phyloP scores from a whole-genome alignment of 2,888 invertebrate species.

The Coelogynopora nodosa region DNA sequence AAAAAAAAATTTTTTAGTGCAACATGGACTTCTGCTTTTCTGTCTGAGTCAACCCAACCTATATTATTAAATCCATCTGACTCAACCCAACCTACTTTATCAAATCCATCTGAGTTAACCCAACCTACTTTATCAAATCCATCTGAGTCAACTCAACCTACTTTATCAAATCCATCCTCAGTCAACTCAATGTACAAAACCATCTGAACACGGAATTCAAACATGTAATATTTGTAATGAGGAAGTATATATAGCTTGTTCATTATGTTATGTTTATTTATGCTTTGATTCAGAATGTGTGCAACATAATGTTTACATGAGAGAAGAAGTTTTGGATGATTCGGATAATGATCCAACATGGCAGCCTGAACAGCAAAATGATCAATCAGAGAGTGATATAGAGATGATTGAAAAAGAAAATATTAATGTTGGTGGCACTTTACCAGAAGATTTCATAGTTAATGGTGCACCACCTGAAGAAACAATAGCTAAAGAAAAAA shows the following conservation, averaged over 20 bases:
- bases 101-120: background rate
- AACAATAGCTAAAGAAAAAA: background rate
- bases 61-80: too few species aligned
- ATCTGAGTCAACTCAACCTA: background rate
- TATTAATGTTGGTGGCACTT: background rate
- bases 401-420: background rate
- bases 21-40: too few species aligned
- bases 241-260: background rate
- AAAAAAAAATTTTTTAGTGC: too few species aligned
- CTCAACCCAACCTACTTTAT: too few species aligned
- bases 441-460: background rate
- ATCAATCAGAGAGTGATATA: background rate
- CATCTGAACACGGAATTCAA: background rate
- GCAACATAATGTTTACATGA: background rate
- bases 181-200: background rate
- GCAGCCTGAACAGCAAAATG: background rate
- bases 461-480: background rate
- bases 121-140: background rate
- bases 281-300: background rate
- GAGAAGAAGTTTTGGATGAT: background rate
- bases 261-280: background rate
- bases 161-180: background rate
- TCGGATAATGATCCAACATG: background rate
- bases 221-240: background rate
- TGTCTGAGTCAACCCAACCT: too few species aligned